Conservation (phyloP, 2,113 vertebrate species). For the Channa maculata region DNA sequence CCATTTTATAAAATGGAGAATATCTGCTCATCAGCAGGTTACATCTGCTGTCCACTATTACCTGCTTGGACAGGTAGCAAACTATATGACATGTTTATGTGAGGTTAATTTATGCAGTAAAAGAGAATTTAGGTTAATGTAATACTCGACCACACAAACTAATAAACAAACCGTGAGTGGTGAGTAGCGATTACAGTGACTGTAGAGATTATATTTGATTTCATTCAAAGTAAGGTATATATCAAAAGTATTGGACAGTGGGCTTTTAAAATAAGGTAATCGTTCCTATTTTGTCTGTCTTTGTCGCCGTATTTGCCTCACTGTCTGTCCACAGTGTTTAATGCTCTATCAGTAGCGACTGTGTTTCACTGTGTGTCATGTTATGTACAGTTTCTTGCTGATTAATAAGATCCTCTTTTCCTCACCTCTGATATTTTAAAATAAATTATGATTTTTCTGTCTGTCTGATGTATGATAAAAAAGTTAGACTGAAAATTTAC, state of each 20-base stretch:
- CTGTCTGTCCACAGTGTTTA: background rate
- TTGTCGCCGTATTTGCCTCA: no score
- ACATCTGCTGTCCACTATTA: no score
- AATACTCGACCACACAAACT: background rate
- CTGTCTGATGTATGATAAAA: no score
- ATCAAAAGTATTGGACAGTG: no score
- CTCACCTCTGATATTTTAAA: no score
- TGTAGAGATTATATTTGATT: no score
- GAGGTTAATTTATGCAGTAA: slow-evolving; percentile 9
- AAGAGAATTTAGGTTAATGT: background rate
- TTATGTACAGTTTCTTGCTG: no score
- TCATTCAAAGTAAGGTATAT: no score
- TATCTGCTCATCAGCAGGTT: background rate
- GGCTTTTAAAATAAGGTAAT: background rate
- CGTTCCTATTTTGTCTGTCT: background rate
- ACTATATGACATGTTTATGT: background rate
- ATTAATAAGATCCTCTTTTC: no score
- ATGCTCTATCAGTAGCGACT: background rate
- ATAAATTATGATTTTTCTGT: no score
- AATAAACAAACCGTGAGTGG: background rate
- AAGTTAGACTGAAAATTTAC: no score
- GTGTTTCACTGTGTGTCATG: background rate
- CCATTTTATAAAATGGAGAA: background rate
- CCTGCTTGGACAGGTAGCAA: background rate
- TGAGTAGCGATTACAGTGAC: background rate